Evolutionary conservation across 1,140 invertebrate species (phyloP), one percentile per base, ranked within the genome.

Genomic region (Cardiocondyla obscurior): DNA sequence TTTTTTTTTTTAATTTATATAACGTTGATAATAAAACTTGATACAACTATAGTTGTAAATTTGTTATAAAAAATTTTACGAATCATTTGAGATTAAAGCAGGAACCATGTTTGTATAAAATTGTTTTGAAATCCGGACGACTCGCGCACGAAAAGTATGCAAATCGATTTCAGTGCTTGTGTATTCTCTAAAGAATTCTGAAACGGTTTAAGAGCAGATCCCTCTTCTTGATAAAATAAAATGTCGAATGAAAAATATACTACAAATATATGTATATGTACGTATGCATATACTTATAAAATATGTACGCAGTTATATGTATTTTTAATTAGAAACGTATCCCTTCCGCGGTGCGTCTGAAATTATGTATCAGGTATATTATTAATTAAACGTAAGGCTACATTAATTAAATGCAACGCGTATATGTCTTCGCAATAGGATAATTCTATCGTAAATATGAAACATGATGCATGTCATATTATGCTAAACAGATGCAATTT

Each of bases 361-460:
- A 76, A 76, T 76, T 76, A 36, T 62, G 16, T 8, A 22, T 2
- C 6, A 76, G 72, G 33, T 46, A n/a, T 76, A 46, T 60, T 60
- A 76, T 74, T 46, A 28, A 76, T 76, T 64, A 49, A 73, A 73
- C 16, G 22, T 64, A 76, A 76, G 72, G 7, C 25, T 64, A 28
- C 12, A 76, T 49, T 76, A 39, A 76, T 76, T 74, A 73, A 73
- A 73, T 12, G 57, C 28, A 64, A 76, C 28, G 28, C 14, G 72
- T 5, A 46, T 33, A 53, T 62, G 3, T 74, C 36, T 28, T 25
- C 55, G 55, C 8, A 36, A 44, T 44, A 62, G 72, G 36, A 3
- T 74, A 74, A 46, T 64, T 64, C 28, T 64, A 76, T 76, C 28
- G n/a, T 39, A 67, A 77, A 77, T 77, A 64, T 49, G 39, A 67